A percentile compares a stretch with the other conserved stretches of the same genome.
Evolutionary conservation across 2,113 vertebrate genomes (phyloP).

Genomic region (Spea bombifrons): DNA sequence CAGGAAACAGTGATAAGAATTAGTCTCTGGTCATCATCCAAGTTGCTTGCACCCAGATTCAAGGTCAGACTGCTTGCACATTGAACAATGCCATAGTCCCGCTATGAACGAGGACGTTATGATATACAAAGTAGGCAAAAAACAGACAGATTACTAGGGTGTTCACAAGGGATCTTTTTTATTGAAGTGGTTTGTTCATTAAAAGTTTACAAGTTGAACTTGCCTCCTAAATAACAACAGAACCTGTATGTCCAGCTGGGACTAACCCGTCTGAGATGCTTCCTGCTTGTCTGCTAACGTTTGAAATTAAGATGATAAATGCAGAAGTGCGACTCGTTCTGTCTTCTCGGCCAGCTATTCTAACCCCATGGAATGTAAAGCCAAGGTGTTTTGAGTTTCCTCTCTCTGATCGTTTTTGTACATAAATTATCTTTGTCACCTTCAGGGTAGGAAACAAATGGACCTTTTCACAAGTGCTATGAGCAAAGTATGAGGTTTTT

Average conservation of each 20-base stretch:
- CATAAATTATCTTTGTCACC: conserved; percentile 21
- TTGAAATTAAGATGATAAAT: background rate
- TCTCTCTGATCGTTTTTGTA: background rate
- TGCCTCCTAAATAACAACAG: background rate
- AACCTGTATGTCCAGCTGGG: conserved; percentile 23
- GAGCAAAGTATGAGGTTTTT: background rate
- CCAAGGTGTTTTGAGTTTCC: background rate
- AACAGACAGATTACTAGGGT: background rate
- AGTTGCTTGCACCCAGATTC: background rate
- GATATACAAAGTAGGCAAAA: background rate
- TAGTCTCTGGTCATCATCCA: background rate
- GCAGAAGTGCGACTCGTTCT: background rate
- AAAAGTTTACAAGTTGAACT: conserved; percentile 15
- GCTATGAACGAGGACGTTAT: background rate
- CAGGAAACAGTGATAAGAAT: background rate
- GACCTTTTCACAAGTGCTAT: conserved; percentile 9
- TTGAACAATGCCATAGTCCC: background rate
- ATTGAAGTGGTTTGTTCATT: background rate
- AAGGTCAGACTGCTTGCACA: conserved; percentile 8
- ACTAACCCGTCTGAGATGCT: conserved; percentile 22
- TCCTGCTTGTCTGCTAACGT: conserved; percentile 25
- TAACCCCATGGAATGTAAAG: background rate
- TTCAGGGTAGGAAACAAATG: background rate
- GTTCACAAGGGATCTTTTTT: background rate
- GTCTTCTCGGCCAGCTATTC: background rate